Percentiles rank a stretch among this genome's conserved stretches.
These are phyloP conservation scores for Todus mexicanus DNA, from an alignment of 2,797 vertebrate species.

Conservation along the genomic window DNA sequence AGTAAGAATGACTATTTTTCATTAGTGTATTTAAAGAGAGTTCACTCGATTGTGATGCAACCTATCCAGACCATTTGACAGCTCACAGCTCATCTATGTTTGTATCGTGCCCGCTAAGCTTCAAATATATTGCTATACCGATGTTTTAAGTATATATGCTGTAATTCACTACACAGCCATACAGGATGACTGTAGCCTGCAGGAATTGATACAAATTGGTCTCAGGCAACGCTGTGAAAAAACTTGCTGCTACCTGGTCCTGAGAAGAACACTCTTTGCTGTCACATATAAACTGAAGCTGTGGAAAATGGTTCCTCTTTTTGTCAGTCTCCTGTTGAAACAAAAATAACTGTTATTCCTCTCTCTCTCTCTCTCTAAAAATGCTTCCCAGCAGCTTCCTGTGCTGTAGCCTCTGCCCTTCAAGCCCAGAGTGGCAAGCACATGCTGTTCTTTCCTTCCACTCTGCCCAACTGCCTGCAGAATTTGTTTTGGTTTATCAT, in stretches of 20 bases:
- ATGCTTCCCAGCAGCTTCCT: not conserved
- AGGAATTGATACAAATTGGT: not conserved
- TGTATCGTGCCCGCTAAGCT: not conserved
- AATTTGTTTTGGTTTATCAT: not conserved
- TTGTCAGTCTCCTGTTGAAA: not conserved
- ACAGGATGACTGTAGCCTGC: not conserved
- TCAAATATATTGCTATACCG: not conserved
- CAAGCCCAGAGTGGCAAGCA: not conserved
- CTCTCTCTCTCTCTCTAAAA: not conserved
- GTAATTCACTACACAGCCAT: not conserved
- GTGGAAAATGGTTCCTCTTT: not conserved
- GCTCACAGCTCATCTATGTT: not conserved
- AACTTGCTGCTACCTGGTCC: not conserved
- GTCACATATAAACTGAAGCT: not conserved
- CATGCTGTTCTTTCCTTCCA: not conserved
- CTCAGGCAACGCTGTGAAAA: not conserved
- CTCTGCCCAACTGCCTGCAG: not conserved
- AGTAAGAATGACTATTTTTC: not conserved
- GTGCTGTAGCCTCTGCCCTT: not conserved
- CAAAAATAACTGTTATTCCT: not conserved
- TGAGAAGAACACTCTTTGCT: not conserved
- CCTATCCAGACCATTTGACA: not conserved
- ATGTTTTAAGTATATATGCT: not conserved
- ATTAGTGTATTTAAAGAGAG: not conserved
- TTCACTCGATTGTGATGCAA: not conserved